Evolutionary conservation across 2,888 invertebrate genomes (phyloP).

Genomic region (Luperina nickerlii): DNA sequence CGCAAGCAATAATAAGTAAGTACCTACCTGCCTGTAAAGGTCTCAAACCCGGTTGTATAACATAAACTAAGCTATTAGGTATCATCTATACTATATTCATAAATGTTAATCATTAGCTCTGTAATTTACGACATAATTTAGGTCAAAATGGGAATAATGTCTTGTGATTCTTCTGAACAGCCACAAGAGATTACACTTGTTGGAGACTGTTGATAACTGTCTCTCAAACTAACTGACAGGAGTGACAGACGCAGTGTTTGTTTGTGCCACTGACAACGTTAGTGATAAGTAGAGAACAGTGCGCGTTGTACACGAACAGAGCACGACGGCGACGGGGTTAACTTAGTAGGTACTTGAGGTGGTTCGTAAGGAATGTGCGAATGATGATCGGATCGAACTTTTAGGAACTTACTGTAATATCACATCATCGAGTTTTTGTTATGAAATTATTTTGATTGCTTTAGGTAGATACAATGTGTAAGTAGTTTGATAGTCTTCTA

Average conservation of each 20-base stretch:
- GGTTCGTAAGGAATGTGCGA: background rate
- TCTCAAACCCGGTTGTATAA: background rate
- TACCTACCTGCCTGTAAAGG: conserved; percentile 4
- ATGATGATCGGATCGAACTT: background rate
- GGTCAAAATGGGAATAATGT: background rate
- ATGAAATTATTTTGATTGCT: background rate
- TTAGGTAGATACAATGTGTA: background rate
- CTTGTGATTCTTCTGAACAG: background rate
- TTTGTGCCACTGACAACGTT: conserved; percentile 6
- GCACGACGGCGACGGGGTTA: background rate
- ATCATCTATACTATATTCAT: background rate
- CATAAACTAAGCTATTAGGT: no score
- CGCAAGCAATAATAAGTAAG: background rate
- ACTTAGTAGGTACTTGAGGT: background rate
- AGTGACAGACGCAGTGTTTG: conserved; percentile 25
- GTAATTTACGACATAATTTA: background rate
- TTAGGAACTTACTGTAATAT: background rate
- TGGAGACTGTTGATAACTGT: conserved; percentile 15
- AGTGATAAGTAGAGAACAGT: conserved; percentile 11
- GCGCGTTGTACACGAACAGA: conserved; percentile 24
- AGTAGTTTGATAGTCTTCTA: background rate
- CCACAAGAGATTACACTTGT: conserved; percentile 13
- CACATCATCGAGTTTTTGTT: background rate
- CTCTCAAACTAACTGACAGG: conserved; percentile 8
- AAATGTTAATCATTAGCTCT: background rate